Evolutionary conservation across 2,888 invertebrate species (phyloP).

Genomic region (Sinhomidia bicolor): DNA sequence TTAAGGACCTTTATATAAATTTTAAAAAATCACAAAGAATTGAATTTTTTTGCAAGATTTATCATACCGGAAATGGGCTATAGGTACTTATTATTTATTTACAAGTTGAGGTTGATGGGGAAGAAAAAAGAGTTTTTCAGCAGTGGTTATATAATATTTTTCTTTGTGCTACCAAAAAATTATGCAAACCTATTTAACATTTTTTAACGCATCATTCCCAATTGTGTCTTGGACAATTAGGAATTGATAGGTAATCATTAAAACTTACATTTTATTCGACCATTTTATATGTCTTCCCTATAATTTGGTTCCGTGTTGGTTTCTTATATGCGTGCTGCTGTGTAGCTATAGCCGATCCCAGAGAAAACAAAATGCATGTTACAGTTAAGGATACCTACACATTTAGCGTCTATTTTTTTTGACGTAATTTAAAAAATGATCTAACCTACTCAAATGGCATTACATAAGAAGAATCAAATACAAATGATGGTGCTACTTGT

Average conservation of each 20-base stretch:
- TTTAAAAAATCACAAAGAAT: not conserved
- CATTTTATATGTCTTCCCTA: not conserved
- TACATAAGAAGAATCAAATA: not conserved
- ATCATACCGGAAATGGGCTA: conserved; percentile 63
- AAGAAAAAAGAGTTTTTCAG: not conserved
- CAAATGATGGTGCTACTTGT: not conserved
- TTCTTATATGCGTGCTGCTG: not conserved
- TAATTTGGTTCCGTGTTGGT: conserved; percentile 50
- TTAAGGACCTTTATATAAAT: no score
- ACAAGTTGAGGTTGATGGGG: conserved; percentile 14
- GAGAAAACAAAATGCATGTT: not conserved
- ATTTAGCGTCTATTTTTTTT: not conserved
- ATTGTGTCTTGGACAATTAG: conserved; percentile 45
- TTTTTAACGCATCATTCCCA: conserved; percentile 29
- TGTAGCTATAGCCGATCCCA: conserved; percentile 39
- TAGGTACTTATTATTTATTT: conserved; percentile 40
- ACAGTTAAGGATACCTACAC: conserved; percentile 11
- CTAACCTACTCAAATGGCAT: conserved; percentile 13
- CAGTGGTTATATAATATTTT: no score
- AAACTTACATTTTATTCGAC: conserved; percentile 40
- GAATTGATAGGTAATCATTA: conserved; percentile 56
- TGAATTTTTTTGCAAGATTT: conserved; percentile 20
- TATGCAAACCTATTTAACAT: conserved; percentile 23
- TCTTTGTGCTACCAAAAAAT: conserved; percentile 9
- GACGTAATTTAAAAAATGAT: conserved; percentile 28